Evolutionary conservation across 1,140 invertebrate genomes (phyloP).

Genomic region (Bombus difficillimus): DNA sequence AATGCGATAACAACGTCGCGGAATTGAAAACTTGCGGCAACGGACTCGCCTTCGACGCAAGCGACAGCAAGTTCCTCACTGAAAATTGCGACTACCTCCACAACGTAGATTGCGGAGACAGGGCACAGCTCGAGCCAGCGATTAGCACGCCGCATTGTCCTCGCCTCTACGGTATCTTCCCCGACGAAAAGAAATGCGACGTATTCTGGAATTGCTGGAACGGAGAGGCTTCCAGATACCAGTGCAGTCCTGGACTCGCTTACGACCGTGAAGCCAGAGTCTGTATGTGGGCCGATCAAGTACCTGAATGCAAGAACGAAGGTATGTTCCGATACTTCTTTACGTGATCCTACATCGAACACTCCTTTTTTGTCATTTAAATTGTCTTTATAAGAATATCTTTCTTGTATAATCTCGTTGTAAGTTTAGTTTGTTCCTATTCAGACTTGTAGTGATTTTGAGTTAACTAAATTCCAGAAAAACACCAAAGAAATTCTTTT

Average conservation of each 20-base stretch:
- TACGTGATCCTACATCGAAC: no score
- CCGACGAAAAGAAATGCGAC: constrained; percentile 94
- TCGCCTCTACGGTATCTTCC: constrained; percentile 95
- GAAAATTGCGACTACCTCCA: constrained; percentile 98
- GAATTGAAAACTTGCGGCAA: constrained; percentile 97
- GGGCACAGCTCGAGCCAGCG: constrained; percentile 92
- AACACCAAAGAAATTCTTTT: no score
- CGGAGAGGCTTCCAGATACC: constrained; percentile 95
- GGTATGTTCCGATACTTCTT: constrained; percentile 83
- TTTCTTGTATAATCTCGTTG: not conserved
- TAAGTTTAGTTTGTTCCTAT: not conserved
- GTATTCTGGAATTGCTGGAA: constrained; percentile 99
- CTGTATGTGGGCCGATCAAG: constrained; percentile 97
- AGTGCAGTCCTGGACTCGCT: constrained; percentile 96
- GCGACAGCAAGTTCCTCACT: constrained; percentile 93
- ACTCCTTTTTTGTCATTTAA: no score
- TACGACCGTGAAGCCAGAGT: constrained; percentile 96
- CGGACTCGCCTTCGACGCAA: constrained; percentile 95
- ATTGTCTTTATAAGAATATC: not conserved
- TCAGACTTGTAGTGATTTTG: not conserved
- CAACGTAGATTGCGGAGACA: constrained; percentile 96
- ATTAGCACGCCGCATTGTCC: constrained; percentile 93
- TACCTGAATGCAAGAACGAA: constrained; percentile 94
- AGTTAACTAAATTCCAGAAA: no score
- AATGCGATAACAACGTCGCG: constrained; percentile 94